Evolutionary conservation across 2,888 invertebrate species (phyloP).

Genomic region (Rosalia funebris): DNA sequence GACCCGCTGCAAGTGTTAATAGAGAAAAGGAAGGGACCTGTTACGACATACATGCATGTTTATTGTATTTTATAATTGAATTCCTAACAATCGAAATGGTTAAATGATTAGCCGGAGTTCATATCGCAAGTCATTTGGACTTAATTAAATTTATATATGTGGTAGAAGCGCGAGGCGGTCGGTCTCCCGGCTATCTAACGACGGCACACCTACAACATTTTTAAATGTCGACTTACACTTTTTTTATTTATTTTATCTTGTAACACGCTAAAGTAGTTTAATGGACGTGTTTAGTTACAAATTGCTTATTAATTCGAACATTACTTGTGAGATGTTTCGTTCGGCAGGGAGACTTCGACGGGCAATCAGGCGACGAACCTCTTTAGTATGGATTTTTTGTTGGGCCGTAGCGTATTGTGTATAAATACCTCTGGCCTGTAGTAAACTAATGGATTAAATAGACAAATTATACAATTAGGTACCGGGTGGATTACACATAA

Average conservation of each 20-base stretch:
- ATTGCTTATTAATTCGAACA: slow-evolving; percentile 45
- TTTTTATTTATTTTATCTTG: slow-evolving; percentile 30
- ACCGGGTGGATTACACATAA: too few species aligned
- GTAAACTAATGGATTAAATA: not conserved
- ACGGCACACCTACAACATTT: slow-evolving; percentile 28
- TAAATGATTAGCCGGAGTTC: slow-evolving; percentile 57
- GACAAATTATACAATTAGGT: not conserved
- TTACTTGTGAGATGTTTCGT: slow-evolving; percentile 37
- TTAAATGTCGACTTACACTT: slow-evolving; percentile 26
- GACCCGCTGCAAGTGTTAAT: slow-evolving; percentile 22
- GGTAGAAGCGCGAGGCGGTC: slow-evolving; percentile 35
- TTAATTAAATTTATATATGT: slow-evolving; percentile 61
- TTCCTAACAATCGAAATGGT: slow-evolving; percentile 59
- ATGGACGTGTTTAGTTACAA: slow-evolving; percentile 39
- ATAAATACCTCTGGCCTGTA: slow-evolving; percentile 5
- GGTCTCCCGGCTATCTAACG: slow-evolving; percentile 5
- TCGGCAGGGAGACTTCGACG: slow-evolving; percentile 42
- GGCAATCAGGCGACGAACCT: slow-evolving; percentile 32
- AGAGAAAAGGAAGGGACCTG: slow-evolving; percentile 38
- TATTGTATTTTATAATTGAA: slow-evolving; percentile 62
- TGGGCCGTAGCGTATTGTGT: slow-evolving; percentile 4
- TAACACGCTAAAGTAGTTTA: slow-evolving; percentile 26
- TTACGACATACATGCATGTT: slow-evolving; percentile 51
- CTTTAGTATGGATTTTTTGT: slow-evolving; percentile 6
- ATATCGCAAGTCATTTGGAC: slow-evolving; percentile 61